Evolutionary conservation across 2,113 vertebrate genomes (phyloP).

Genomic region (Xiphias gladius): DNA sequence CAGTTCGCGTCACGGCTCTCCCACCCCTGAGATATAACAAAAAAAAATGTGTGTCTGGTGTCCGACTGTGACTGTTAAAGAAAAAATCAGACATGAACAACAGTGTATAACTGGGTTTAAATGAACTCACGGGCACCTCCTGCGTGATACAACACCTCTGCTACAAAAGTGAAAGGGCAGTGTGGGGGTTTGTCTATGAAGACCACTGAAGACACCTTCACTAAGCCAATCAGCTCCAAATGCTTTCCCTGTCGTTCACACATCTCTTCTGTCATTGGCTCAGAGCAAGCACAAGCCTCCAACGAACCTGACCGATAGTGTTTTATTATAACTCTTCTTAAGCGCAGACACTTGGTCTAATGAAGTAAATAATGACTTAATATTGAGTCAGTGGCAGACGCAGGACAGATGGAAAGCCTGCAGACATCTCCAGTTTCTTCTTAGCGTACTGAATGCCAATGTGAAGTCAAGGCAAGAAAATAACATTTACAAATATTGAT

Average conservation of each 20-base stretch:
- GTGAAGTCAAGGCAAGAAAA: background rate
- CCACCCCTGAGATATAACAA: background rate
- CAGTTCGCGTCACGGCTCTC: slow-evolving; percentile 54
- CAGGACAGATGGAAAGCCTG: background rate
- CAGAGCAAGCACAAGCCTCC: slow-evolving; percentile 52
- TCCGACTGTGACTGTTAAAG: background rate
- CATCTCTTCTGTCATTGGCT: slow-evolving; percentile 53
- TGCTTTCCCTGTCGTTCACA: slow-evolving; percentile 21
- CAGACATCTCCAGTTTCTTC: background rate
- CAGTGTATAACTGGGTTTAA: background rate
- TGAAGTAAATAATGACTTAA: slow-evolving; percentile 26
- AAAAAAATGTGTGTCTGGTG: background rate
- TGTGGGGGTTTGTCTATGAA: background rate
- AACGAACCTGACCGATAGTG: slow-evolving; percentile 5
- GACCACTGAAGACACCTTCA: background rate
- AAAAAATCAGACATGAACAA: background rate
- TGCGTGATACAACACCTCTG: background rate
- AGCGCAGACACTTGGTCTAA: background rate
- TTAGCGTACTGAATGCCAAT: background rate
- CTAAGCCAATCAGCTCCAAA: slow-evolving; percentile 27
- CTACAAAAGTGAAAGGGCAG: slow-evolving; percentile 2
- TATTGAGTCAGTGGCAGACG: slow-evolving; percentile 8
- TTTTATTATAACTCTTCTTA: slow-evolving; percentile 17
- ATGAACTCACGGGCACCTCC: background rate
- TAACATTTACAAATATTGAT: background rate